phyloP scores from a whole-genome alignment of 2,888 invertebrate genomes.

The Zele albiditarsus region DNA sequence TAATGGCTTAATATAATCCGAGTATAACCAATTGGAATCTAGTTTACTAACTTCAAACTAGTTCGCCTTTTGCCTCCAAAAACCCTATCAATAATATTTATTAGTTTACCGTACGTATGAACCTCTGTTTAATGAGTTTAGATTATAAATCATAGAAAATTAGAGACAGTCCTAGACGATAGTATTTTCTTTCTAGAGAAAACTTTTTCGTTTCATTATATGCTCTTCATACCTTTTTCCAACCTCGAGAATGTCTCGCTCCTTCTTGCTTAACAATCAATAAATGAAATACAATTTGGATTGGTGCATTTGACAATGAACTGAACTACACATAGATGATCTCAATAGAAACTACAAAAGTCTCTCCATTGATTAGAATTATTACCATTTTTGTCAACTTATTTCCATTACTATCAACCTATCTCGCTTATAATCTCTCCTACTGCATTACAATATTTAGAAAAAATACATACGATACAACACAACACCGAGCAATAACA shows the following conservation, averaged over 20 bases:
- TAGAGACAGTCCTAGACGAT: constrained; percentile 57
- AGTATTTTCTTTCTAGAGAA: constrained; percentile 47
- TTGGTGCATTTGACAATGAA: not conserved
- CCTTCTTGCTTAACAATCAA: constrained; percentile 6
- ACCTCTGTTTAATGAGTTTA: constrained; percentile 22
- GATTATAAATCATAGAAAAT: constrained; percentile 28
- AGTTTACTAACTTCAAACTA: constrained; percentile 51
- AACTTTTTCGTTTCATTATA: constrained; percentile 40
- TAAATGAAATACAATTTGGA: not conserved
- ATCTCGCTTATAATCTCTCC: constrained; percentile 26
- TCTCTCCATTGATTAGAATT: not conserved
- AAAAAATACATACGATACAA: not conserved
- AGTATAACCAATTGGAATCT: constrained; percentile 12
- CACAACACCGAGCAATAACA: not conserved
- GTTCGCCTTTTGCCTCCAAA: constrained; percentile 68
- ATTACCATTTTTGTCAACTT: not conserved
- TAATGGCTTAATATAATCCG: constrained; percentile 22
- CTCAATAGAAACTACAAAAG: not conserved
- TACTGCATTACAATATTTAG: constrained; percentile 25
- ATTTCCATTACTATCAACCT: not conserved
- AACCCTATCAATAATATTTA: constrained; percentile 38
- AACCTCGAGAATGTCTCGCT: not conserved
- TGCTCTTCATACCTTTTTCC: not conserved
- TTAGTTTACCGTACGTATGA: constrained; percentile 28
- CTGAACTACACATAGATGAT: not conserved